Conservation (phyloP, 2,797 vertebrate species). For the Poecilia velifera region DNA sequence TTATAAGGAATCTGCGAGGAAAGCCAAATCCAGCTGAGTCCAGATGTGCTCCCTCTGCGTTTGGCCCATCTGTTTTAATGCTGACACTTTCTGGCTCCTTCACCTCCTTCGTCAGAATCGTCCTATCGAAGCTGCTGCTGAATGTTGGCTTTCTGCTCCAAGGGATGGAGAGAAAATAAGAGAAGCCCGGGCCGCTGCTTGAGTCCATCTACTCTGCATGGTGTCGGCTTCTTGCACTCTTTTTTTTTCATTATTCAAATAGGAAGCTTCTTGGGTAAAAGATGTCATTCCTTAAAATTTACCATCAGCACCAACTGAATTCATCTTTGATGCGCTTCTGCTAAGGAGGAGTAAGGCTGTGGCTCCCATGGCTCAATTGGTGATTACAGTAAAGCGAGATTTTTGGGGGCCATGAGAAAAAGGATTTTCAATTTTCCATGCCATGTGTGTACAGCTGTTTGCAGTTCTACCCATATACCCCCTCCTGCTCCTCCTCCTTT, state of each 20-base stretch:
- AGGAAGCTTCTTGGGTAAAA: constrained; percentile 12
- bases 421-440: constrained; percentile 73
- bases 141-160: constrained; percentile 63
- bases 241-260: constrained; percentile 12
- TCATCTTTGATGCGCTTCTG: constrained; percentile 14
- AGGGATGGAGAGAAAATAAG: constrained; percentile 16
- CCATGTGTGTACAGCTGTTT: constrained; percentile 65
- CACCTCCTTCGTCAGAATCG: constrained; percentile 36
- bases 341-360: constrained; percentile 31
- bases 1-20: constrained; percentile 38
- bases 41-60: constrained; percentile 53
- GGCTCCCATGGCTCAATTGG: constrained; percentile 56
- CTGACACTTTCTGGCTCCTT: constrained; percentile 49
- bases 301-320: constrained; percentile 1
- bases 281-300: background rate
- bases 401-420: constrained; percentile 62
- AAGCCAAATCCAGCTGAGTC: constrained; percentile 46
- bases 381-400: constrained; percentile 65
- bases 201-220: constrained; percentile 56
- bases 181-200: constrained; percentile 54
- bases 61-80: constrained; percentile 42
- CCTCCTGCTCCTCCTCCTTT: background rate
- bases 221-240: constrained; percentile 27
- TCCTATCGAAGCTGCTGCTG: constrained; percentile 51
- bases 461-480: constrained; percentile 36